Percentiles rank a stretch among this genome's conserved stretches.
These are phyloP conservation scores for Bemisia tabaci DNA, from an alignment of 1,140 invertebrate genomes.

Conservation along the genomic window DNA sequence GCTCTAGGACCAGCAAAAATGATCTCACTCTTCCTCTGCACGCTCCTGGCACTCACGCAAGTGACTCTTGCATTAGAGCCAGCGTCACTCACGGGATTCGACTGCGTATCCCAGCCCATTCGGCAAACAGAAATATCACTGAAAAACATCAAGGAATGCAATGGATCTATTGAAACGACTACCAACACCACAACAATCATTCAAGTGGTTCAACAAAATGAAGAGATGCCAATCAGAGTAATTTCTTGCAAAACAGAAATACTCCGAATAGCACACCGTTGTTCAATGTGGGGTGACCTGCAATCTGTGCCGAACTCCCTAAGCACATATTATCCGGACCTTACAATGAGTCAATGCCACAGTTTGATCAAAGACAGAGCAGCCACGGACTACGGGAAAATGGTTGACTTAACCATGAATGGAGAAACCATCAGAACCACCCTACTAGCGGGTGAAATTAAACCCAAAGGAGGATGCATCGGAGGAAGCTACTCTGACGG, in stretches of 20 bases:
- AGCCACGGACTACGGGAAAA: not conserved
- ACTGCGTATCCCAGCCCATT: too few species aligned
- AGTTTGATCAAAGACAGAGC: not conserved
- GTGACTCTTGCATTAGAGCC: too few species aligned
- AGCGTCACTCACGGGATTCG: too few species aligned
- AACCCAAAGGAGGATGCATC: not conserved
- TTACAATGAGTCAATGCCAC: not conserved
- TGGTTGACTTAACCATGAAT: not conserved
- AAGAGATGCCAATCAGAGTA: not conserved
- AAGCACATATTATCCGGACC: not conserved
- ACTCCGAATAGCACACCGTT: not conserved
- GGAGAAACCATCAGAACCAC: not conserved
- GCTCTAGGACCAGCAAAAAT: too few species aligned
- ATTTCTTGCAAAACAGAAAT: conserved; percentile 11
- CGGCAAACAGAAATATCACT: too few species aligned
- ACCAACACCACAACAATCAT: too few species aligned
- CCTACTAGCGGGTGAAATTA: not conserved
- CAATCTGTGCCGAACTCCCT: not conserved
- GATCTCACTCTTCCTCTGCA: too few species aligned
- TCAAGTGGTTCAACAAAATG: not conserved
- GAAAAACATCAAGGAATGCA: too few species aligned
- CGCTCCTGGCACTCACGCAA: too few species aligned
- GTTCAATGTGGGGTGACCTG: not conserved
- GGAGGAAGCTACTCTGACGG: not conserved
- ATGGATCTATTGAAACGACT: too few species aligned